Conservation (phyloP, 1,140 invertebrate genomes). For the Drosophila parvula region DNA sequence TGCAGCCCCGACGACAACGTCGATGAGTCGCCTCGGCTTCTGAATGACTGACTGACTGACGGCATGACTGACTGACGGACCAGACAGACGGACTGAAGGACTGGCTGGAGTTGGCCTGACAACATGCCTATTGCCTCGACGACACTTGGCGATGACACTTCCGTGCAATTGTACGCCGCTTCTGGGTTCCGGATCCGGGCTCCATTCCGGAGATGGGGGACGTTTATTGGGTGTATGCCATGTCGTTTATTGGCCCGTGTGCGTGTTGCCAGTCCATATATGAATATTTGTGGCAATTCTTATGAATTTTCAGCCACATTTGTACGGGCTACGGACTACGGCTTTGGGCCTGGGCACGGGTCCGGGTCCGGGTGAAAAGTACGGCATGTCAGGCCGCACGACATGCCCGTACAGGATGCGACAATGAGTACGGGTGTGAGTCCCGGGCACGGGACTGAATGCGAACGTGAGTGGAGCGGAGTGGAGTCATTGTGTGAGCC, state of each 20-base stretch:
- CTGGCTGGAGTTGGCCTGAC: conserved; percentile 35
- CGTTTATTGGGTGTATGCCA: conserved; percentile 70
- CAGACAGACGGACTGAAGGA: conserved; percentile 14
- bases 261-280: conserved; percentile 76
- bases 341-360: not conserved
- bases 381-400: conserved; percentile 48
- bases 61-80: conserved; percentile 23
- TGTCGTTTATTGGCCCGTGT: conserved; percentile 63
- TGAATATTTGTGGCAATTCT: conserved; percentile 81
- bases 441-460: conserved; percentile 1
- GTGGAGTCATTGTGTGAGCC: conserved; percentile 64
- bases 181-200: conserved; percentile 55
- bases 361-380: conserved; percentile 14
- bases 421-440: conserved; percentile 47
- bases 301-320: conserved; percentile 76
- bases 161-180: conserved; percentile 76
- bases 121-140: conserved; percentile 75
- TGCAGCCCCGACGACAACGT: conserved; percentile 28
- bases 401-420: conserved; percentile 60
- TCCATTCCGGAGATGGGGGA: conserved; percentile 12
- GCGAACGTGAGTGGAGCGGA: conserved; percentile 39
- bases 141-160: conserved; percentile 78
- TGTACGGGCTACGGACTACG: conserved; percentile 12
- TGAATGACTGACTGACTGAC: conserved; percentile 22
- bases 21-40: conserved; percentile 21